Evolutionary conservation across 2,797 vertebrate species (phyloP), one percentile per base, ranked within the genome.

Genomic region (Tinamus major): DNA sequence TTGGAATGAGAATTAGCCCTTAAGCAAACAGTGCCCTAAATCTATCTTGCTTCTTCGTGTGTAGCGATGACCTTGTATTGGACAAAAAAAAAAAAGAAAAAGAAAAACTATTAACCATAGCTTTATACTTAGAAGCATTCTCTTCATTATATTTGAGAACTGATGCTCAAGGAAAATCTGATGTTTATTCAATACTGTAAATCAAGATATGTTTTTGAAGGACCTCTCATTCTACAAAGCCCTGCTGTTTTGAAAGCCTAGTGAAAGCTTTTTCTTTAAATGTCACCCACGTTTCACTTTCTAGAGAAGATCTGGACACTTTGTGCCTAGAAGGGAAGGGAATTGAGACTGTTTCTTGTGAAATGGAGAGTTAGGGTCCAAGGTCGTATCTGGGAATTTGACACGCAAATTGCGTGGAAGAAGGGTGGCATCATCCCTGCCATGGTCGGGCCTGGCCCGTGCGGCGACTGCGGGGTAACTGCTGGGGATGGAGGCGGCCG

Each of bases 1-100:
- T 91, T 94, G 79, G 79, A 94, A 89, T 79, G 67, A 93, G 93
- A 95, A 94, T 93, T 96, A 96, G 90, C 93, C 90, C 90, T 94
- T 89, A 70, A 89, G 92, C 81, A 92, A 94, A 85, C 31, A 81
- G 70, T 95, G 89, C 67, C 94, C 91, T 39, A 93, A 93, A 94
- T 94, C 82, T 89, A 35, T 95, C 89, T 93, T 84, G 21, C 31
- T 87, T 42, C 87, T 87, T 89, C 83, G 49, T 86, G 16, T 74
- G 24, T 58, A 86, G 56, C 6, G 11, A 86, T 89, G 87, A 89
- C 89, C 74, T 94, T 92, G 72, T 63, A 21, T 48, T 79, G 77
- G 62, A 63, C 55, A 83, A 49, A 4, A 80, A 85, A 44, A 87
- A 78, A 4, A 80, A 85, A 35, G n/a, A 87, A 75, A 82, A 78